Evolutionary conservation across 2,888 invertebrate genomes (phyloP), one percentile per base, ranked within the genome.

Genomic region (Sialis lutaria): DNA sequence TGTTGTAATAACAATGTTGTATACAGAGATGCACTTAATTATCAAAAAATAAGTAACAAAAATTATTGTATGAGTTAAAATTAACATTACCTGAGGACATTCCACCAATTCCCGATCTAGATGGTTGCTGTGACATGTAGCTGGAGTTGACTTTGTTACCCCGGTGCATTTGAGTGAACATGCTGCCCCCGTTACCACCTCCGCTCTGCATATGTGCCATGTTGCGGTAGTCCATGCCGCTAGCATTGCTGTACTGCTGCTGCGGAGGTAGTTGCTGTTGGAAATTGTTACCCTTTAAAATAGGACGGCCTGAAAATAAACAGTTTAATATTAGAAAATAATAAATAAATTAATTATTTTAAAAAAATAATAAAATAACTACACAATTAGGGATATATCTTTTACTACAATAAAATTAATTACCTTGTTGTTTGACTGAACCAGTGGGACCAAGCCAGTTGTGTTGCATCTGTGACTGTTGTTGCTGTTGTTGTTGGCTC

Each of bases 261-360:
- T 54, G 57, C 49, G 52, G 48, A 51, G 39, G 33, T 13, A 48
- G 13, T 48, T 41, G 51, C 44, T 54, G 61, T 51, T 60, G 62
- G 53, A 61, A 64, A 47, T 61, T 58, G 53, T 69, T 69, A 9
- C 72, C 73, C 58, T 75, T 75, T 34, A 75, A 73, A 51, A 75
- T 75, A 40, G 74, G 71, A 53, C 75, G 71, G 53, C 74, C 75
- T 62, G 54, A 30, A 55, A 57, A 42, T 54, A 44, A 40, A 44
- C 32, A 46, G 39, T 33, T 6, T 45, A 35, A 9, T 46, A 40
- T 33, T 33, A 44, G 31, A 45, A 9, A 48, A 46, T 30, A 5
- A 5, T 7, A 37, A 37, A 4, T 3, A 34, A 7, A 35, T 35
- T 35, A 35, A 2, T n/a, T n/a, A 35, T 35, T 7, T 34, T 7